Base-by-base conservation (phyloP, 2,888 invertebrate species). In the Allygus modestus region DNA sequence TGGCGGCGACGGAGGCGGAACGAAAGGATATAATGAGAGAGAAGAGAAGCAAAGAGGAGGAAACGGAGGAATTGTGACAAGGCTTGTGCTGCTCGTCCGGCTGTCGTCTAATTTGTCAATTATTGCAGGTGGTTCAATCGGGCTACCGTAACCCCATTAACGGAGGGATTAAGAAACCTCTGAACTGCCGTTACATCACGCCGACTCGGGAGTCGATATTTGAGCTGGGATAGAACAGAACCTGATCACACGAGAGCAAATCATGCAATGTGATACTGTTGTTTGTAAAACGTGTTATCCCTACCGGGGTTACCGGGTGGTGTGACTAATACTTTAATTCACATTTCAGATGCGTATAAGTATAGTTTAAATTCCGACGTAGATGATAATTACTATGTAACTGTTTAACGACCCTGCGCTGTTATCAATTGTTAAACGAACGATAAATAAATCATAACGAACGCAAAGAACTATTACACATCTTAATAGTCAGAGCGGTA, bases 21-120 rank as follows among this genome's bases (percentile, higher is more conserved):
- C 33, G 12, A 61, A 82, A n/a, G 46, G 58, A 33, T 54, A 46
- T 51, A 84, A 51, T 85, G 86, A 65, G 82, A 58, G 41, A 26
- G 26, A 77, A 43, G n/a, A 73, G 77, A 11, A 41, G 77, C 4
- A 77, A 51, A n/a, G 54, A 51, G 33, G 31, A 61, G 51, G 46
- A 31, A 79, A 51, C 23, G 2, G 81, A 81, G 58, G 26, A 82
- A 82, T 73, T 73, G 73, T 73, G 73, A 41, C 28, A 58, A 23
- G 28, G 65, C 65, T 65, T 28, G 65, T 37, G 41, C 51, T 4
- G 58, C 65, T 28, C 17, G 65, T 65, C 31, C 15, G 20, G 26
- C 12, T 11, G 43, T n/a, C n/a, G 41, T 41, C 41, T 73, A 73
- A 73, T 73, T 73, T 73, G 73, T 33, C 73, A 37, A 73, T 73